Evolutionary conservation across 2,113 vertebrate species (phyloP).

Genomic region (Actenoides hombroni): DNA sequence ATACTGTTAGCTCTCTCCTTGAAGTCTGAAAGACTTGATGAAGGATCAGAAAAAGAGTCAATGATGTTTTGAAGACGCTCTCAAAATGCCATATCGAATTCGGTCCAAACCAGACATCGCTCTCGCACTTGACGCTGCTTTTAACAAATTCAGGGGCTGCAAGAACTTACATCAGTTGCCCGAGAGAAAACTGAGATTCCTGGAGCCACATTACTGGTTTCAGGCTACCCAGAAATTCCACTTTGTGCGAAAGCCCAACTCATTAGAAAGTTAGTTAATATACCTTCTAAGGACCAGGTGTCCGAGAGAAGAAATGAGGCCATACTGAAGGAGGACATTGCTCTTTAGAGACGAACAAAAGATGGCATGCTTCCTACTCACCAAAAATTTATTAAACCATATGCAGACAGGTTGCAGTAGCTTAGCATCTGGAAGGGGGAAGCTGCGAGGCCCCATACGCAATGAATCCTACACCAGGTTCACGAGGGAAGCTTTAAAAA

Average conservation of each 20-base stretch:
- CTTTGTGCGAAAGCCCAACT: background rate
- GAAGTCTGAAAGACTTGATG: background rate
- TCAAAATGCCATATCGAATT: background rate
- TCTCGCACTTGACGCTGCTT: background rate
- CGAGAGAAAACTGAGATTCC: background rate
- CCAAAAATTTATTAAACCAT: slow-evolving; percentile 21
- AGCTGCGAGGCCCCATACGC: background rate
- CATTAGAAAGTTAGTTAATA: background rate
- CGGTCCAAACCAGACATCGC: background rate
- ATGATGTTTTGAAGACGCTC: background rate
- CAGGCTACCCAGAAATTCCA: background rate
- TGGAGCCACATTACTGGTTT: background rate
- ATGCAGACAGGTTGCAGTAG: background rate
- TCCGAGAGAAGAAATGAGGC: background rate
- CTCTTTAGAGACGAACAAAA: slow-evolving; percentile 33
- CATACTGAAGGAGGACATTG: background rate
- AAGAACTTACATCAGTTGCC: background rate
- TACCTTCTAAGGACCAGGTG: background rate
- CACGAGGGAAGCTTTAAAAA: background rate
- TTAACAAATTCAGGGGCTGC: background rate
- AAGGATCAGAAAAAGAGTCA: background rate
- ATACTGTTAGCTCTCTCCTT: background rate
- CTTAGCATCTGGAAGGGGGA: background rate
- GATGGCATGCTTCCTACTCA: background rate
- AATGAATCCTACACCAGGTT: background rate